phyloP scores from a whole-genome alignment of 2,888 invertebrate genomes.

The Dendrolimus houi region DNA sequence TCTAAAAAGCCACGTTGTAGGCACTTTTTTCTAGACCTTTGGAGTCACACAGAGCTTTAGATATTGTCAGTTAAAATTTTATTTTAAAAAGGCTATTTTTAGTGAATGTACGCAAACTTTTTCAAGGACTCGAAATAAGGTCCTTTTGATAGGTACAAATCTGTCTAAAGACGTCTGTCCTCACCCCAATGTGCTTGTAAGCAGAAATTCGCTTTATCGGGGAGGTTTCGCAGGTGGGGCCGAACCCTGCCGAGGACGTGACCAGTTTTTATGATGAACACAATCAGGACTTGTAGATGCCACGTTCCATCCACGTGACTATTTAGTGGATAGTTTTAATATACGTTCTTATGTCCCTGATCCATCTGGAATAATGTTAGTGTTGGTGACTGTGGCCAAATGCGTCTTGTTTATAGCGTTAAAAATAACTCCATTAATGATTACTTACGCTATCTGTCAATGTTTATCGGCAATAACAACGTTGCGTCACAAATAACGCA shows the following conservation, averaged over 20 bases:
- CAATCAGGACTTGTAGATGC: constrained; percentile 46
- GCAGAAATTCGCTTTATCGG: constrained; percentile 21
- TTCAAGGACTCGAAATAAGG: not conserved
- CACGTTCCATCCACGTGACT: constrained; percentile 37
- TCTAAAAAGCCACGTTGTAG: too few relatives aligned
- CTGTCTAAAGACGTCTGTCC: constrained; percentile 11
- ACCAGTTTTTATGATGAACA: constrained; percentile 54
- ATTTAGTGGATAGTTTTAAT: constrained; percentile 32
- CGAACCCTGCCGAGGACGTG: constrained; percentile 37
- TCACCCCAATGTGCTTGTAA: constrained; percentile 14
- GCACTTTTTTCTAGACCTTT: too few relatives aligned
- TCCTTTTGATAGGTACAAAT: constrained; percentile 5
- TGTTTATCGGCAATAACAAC: too few relatives aligned
- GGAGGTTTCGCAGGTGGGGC: constrained; percentile 27
- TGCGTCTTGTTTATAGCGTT: too few relatives aligned
- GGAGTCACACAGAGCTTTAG: too few relatives aligned
- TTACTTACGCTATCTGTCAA: too few relatives aligned
- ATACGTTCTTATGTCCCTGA: constrained; percentile 16
- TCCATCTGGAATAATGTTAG: too few relatives aligned
- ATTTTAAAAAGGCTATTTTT: constrained; percentile 13
- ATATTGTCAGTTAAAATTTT: too few relatives aligned
- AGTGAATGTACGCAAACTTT: not conserved
- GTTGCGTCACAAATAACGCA: too few relatives aligned
- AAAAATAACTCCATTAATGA: too few relatives aligned
- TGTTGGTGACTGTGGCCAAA: too few relatives aligned